Conservation (phyloP, 2,113 vertebrate species). For the Isurus oxyrinchus region DNA sequence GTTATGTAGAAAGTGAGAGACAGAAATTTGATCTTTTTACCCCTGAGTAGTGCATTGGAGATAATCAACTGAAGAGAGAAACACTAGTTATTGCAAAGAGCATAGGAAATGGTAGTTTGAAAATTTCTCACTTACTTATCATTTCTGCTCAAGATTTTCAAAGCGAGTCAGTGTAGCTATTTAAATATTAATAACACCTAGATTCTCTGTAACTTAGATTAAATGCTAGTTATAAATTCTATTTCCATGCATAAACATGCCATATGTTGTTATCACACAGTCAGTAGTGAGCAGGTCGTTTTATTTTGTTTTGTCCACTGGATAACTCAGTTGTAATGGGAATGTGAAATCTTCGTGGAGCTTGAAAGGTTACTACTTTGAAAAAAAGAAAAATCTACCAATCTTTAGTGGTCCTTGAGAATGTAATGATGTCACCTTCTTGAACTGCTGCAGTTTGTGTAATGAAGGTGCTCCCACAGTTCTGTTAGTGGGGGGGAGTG, state of each 20-base stretch:
- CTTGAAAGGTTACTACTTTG: neutral
- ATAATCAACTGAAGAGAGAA: neutral
- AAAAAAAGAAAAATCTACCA: neutral
- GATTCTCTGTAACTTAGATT: neutral
- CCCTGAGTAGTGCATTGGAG: neutral
- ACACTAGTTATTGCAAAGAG: neutral
- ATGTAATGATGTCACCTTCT: no score
- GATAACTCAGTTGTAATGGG: neutral
- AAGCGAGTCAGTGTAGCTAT: neutral
- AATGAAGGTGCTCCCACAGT: no score
- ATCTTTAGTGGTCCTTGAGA: no score
- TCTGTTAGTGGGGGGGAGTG: no score
- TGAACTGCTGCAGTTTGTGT: no score
- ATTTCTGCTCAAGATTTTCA: neutral
- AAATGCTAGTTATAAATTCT: neutral
- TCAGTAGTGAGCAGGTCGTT: neutral
- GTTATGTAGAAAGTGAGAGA: neutral
- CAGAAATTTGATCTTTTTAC: neutral
- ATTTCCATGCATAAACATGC: neutral
- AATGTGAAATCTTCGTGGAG: neutral
- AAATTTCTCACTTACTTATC: neutral
- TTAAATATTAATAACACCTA: neutral
- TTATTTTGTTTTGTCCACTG: neutral
- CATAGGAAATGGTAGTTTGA: neutral
- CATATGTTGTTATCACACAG: neutral